phyloP scores from a whole-genome alignment of 2,113 vertebrate genomes.

The Coryphaenoides rupestris region DNA sequence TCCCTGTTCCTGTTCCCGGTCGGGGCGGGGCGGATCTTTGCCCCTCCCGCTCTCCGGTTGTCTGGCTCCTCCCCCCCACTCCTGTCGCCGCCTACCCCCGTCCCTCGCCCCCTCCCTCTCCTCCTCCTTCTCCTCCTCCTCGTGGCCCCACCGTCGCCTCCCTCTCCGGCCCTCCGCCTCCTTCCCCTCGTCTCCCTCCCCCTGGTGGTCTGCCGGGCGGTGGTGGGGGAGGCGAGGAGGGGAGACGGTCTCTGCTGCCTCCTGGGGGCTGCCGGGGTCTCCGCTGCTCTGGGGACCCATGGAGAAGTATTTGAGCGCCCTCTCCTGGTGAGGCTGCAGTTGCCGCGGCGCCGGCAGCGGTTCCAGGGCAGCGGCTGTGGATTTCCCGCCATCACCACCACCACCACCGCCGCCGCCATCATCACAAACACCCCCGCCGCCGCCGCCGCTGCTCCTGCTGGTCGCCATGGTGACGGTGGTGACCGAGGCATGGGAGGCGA shows the following conservation, averaged over 20 bases:
- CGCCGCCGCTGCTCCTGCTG: constrained; percentile 54
- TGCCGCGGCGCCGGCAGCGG: no score
- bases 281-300: constrained; percentile 67
- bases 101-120: constrained; percentile 37
- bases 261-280: constrained; percentile 64
- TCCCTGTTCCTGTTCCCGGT: background rate
- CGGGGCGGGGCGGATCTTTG: background rate
- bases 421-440: constrained; percentile 46
- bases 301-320: constrained; percentile 73
- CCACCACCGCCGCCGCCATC: no score
- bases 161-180: constrained; percentile 40
- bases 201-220: constrained; percentile 46
- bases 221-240: constrained; percentile 54
- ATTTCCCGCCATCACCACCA: constrained; percentile 67
- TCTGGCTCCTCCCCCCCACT: background rate
- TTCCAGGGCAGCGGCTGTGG: no score
- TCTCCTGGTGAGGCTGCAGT: constrained; percentile 69
- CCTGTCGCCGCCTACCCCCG: constrained; percentile 26
- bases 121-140: no score
- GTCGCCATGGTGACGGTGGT: constrained; percentile 65
- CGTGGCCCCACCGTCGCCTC: constrained; percentile 49
- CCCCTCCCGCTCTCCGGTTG: background rate
- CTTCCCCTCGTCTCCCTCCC: no score
- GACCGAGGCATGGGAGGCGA: constrained; percentile 77
- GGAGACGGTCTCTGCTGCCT: constrained; percentile 57